Conservation (phyloP, 1,140 invertebrate genomes). For the Metopolophium dirhodum region DNA sequence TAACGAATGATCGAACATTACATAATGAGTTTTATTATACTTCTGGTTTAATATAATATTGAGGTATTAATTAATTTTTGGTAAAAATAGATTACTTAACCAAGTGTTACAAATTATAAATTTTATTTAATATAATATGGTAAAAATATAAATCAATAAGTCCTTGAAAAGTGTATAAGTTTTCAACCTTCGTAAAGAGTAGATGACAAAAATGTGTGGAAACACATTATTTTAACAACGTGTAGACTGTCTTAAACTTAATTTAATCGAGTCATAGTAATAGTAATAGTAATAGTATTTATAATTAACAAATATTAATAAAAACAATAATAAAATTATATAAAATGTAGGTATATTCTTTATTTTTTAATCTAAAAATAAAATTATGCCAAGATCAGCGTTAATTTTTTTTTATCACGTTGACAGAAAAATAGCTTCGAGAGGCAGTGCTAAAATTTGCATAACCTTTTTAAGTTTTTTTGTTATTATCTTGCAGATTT, state of each 20-base stretch:
- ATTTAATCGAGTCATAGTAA: neutral
- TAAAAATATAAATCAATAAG: neutral
- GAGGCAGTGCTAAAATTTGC: neutral
- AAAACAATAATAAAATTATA: neutral
- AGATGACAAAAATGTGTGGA: neutral
- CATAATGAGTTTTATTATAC: too few species aligned
- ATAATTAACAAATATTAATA: neutral
- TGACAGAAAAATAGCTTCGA: neutral
- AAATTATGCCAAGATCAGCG: neutral
- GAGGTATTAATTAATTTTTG: neutral
- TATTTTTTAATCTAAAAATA: neutral
- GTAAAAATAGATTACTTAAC: neutral
- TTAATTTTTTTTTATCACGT: conserved; percentile 7
- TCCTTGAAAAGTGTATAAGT: neutral
- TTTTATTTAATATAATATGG: neutral
- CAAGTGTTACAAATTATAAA: neutral
- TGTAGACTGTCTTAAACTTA: neutral
- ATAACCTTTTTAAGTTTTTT: neutral
- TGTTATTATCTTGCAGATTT: neutral
- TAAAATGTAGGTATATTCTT: neutral
- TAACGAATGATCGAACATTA: neutral
- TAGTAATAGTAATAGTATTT: too few species aligned
- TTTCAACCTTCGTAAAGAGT: neutral
- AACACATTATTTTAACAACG: neutral
- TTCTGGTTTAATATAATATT: neutral